A percentile compares a stretch with the other conserved stretches of the same genome.
Conservation (phyloP, 2,113 vertebrate species). For the Nyctibius bracteatus region DNA sequence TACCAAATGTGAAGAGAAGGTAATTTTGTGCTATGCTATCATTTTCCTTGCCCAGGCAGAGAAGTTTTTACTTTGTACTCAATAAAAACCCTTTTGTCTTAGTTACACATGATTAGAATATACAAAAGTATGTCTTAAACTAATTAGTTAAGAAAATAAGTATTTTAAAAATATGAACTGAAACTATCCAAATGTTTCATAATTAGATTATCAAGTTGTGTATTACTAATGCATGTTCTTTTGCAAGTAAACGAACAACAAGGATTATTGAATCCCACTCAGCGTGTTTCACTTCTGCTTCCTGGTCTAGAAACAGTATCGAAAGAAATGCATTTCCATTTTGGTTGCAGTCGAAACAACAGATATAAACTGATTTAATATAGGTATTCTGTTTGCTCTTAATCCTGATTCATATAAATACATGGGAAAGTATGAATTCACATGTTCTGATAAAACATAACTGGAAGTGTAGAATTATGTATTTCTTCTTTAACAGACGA, state of each 20-base stretch:
- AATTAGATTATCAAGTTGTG: background rate
- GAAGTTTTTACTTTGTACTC: background rate
- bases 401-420: background rate
- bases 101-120: background rate
- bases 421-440: background rate
- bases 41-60: background rate
- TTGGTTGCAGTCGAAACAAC: background rate
- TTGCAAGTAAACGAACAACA: background rate
- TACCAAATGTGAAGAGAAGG: background rate
- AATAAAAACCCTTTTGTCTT: background rate
- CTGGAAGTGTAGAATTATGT: background rate
- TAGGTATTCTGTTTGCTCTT: background rate
- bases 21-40: background rate
- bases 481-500: background rate
- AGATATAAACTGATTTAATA: background rate
- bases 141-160: background rate
- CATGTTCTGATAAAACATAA: background rate
- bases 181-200: background rate
- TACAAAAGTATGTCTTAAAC: background rate
- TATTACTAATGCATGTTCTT: background rate
- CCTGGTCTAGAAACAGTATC: background rate
- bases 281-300: background rate
- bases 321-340: background rate
- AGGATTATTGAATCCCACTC: background rate
- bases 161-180: background rate